Base-by-base conservation (phyloP, 1,140 invertebrate species). In the Hycleus phaleratus region DNA sequence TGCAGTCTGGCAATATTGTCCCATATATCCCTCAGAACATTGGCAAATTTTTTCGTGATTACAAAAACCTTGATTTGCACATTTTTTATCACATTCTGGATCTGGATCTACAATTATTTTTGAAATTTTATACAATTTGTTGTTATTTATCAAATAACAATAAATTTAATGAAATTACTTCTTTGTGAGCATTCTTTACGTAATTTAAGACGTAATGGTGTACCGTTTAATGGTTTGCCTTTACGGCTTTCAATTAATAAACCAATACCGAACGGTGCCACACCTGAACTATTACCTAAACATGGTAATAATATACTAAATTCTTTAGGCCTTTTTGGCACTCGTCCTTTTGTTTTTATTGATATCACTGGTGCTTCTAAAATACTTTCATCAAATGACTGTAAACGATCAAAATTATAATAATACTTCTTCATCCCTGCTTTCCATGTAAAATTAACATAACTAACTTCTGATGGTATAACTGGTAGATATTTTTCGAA, bases 121-220 rank as follows among this genome's bases (percentile, higher is more conserved):
- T 6, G 38, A 39, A 39, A 39, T 39, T 7, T 39, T 39, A 6
- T 6, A 39, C 9, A 42, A 42, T n/a, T 42, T 4, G 4, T 11
- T 11, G 10, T 11, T 32, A 32, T 32, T 32, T 32, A 32, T 32
- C 32, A 32, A 42, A 8, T 42, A 8, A 39, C 38, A 39, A 42
- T 10, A n/a, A 46, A 42, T 38, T 50, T 18, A 18, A 18, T 18
- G 18, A 18, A 42, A 24, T 86, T 83, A 91, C 88, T 89, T 84
- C 87, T 85, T 78, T 90, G 85, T 74, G 87, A 85, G 81, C 95
- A 97, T 82, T 95, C 89, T 84, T 97, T 97, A 75, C 90, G 85
- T 67, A 97, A 81, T 71, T 85, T 87, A 61, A 97, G 81, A 70
- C 88, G 83, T 59, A 97, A 80, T 53, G 94, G 93, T 67, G 92